Base-by-base conservation (phyloP, 1,140 invertebrate genomes). In the Drosophila repletoides region DNA sequence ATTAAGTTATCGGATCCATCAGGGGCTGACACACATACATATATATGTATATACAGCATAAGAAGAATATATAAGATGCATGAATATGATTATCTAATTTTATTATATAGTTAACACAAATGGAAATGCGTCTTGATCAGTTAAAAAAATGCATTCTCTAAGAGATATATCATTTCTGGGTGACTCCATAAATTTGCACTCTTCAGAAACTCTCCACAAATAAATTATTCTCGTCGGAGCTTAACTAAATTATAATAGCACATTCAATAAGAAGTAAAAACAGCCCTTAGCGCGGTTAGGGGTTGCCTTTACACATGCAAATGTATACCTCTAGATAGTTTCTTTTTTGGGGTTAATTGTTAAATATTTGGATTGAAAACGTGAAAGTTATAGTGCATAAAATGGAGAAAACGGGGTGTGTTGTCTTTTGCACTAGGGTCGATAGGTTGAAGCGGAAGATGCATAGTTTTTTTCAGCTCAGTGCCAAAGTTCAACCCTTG, bases 341-440 rank as follows among this genome's bases (percentile, higher is more conserved):
- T 6, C 22, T 28, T n/a, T 43, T 72, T 81, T 83, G 31, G 56
- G 77, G 72, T 55, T 76, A 81, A 69, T 65, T 69, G 58, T 73
- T 31, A 34, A 24, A 14, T 49, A 70, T 73, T 81, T 81, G 53
- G 15, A 64, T 72, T 36, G 12, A 7, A 56, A 81, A 61, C 24
- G 51, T 9, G 29, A 45, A 52, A 26, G 19, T 1, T 15, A 5
- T 9, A 14, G 17, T 22, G 26, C 40, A 29, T 41, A 83, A 81
- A 81, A 81, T 81, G 69, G 77, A 61, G 68, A 59, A 59, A 72
- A 46, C 9, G 63, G 34, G 59, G 56, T 38, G 46, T 66, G 66
- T 41, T 26, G n/a, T 34, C 33, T 3, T 34, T 22, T 3, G 10
- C 41, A 49, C n/a, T n/a, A 58, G 40, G 51, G 66, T 45, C 29